A percentile compares a stretch with the other conserved stretches of the same genome.
These are phyloP conservation scores for Chromoteleia sp. DNA, from an alignment of 2,888 invertebrate species.

Conservation along the genomic window DNA sequence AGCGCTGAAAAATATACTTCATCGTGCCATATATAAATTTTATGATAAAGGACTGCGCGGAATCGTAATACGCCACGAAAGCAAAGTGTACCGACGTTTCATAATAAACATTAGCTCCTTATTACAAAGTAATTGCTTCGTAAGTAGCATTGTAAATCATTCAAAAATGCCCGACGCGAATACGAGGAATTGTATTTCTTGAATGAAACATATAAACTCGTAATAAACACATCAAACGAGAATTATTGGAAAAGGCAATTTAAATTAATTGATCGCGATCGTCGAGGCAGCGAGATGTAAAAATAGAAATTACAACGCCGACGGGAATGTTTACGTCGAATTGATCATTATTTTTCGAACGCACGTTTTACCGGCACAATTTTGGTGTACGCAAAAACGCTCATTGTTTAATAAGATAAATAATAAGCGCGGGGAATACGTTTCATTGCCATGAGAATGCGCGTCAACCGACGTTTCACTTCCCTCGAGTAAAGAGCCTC, in stretches of 20 bases:
- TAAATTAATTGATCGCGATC: constrained; percentile 35
- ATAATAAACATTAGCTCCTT: constrained; percentile 56
- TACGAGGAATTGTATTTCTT: constrained; percentile 31
- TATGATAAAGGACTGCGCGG: constrained; percentile 44
- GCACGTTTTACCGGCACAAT: not conserved
- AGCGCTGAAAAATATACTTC: constrained; percentile 32
- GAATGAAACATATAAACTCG: constrained; percentile 36
- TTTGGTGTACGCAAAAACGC: not conserved
- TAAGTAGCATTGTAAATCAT: constrained; percentile 57
- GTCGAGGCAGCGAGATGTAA: not conserved
- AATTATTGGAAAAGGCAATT: constrained; percentile 25
- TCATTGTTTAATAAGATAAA: constrained; percentile 13
- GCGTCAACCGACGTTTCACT: constrained; percentile 52
- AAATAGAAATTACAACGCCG: not conserved
- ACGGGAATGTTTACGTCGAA: not conserved
- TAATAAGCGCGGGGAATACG: constrained; percentile 1
- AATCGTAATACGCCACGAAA: constrained; percentile 61
- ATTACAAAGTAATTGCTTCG: constrained; percentile 52
- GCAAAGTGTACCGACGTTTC: constrained; percentile 51
- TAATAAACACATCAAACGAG: constrained; percentile 35
- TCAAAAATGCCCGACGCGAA: constrained; percentile 28
- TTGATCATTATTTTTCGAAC: not conserved
- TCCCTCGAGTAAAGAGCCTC: constrained; percentile 53
- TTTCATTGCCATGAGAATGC: constrained; percentile 68
- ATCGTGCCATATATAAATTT: constrained; percentile 40